Evolutionary conservation across 2,797 vertebrate genomes (phyloP).

Genomic region (Benthosema pterotum): DNA sequence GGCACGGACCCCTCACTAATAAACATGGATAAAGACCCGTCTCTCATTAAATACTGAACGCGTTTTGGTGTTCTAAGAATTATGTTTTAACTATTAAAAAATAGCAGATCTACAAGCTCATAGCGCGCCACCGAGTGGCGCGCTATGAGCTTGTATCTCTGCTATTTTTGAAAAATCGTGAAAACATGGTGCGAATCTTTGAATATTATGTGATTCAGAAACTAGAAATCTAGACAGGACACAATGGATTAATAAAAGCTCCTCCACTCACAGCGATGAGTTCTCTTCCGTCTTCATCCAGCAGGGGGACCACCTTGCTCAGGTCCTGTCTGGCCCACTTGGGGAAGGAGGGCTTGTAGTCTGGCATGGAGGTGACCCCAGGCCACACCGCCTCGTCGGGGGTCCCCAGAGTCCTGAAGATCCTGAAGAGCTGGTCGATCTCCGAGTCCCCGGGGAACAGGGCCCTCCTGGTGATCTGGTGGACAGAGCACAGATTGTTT

Average conservation of each 20-base stretch:
- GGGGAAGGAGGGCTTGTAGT: constrained; percentile 95
- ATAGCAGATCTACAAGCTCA: no score
- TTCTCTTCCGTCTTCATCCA: constrained; percentile 92
- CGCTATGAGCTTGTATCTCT: no score
- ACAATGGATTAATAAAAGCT: background rate
- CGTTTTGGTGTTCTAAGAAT: no score
- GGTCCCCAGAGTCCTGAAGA: constrained; percentile 94
- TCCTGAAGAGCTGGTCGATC: constrained; percentile 95
- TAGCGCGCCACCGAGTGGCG: no score
- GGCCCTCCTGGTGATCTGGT: constrained; percentile 89
- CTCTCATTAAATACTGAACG: no score
- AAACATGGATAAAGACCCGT: no score
- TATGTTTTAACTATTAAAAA: no score
- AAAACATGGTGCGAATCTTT: no score
- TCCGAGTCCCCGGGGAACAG: constrained; percentile 95
- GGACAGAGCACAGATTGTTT: constrained; percentile 11
- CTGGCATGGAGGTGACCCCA: constrained; percentile 93
- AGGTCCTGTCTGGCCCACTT: constrained; percentile 94
- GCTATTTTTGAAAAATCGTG: no score
- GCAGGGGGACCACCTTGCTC: constrained; percentile 89
- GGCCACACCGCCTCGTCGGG: constrained; percentile 93
- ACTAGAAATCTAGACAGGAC: no score
- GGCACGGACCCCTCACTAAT: no score
- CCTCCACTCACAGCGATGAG: constrained; percentile 86
- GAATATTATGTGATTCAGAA: no score